These are phyloP conservation scores for Cataglyphis cursor DNA, from an alignment of 2,888 invertebrate species.

Conservation along the genomic window DNA sequence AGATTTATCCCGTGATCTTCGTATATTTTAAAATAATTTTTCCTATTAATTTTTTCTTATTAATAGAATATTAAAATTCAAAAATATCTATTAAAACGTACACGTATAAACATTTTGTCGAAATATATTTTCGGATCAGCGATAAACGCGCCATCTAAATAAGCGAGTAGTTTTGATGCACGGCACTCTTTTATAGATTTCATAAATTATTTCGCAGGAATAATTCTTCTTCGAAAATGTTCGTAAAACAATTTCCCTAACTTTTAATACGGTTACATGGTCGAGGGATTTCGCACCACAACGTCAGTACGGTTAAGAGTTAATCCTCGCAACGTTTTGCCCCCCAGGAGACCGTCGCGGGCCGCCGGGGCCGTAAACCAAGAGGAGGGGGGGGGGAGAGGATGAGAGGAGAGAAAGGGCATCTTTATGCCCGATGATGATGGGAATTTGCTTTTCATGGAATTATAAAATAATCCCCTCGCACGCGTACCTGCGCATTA, in stretches of 20 bases:
- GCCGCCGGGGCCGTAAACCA: neutral
- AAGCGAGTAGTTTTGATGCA: neutral
- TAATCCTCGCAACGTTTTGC: constrained; percentile 35
- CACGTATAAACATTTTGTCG: neutral
- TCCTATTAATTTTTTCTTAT: neutral
- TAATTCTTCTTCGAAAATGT: neutral
- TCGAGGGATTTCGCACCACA: constrained; percentile 23
- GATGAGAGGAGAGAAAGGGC: neutral
- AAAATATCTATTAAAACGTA: neutral
- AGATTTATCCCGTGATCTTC: neutral
- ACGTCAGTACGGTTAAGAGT: constrained; percentile 33
- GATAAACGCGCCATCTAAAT: neutral
- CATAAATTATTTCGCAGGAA: constrained; percentile 20
- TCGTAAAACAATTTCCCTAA: constrained; percentile 18
- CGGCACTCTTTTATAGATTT: neutral
- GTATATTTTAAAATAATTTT: neutral
- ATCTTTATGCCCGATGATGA: constrained; percentile 41
- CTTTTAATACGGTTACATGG: constrained; percentile 30
- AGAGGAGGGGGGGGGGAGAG: no score
- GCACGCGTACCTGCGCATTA: constrained; percentile 9
- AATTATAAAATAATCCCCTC: constrained; percentile 41
- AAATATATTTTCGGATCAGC: neutral
- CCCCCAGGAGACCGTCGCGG: neutral
- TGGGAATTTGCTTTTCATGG: constrained; percentile 27
- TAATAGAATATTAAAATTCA: neutral